Conservation (phyloP, 2,113 vertebrate genomes). For the Clarias gariepinus region DNA sequence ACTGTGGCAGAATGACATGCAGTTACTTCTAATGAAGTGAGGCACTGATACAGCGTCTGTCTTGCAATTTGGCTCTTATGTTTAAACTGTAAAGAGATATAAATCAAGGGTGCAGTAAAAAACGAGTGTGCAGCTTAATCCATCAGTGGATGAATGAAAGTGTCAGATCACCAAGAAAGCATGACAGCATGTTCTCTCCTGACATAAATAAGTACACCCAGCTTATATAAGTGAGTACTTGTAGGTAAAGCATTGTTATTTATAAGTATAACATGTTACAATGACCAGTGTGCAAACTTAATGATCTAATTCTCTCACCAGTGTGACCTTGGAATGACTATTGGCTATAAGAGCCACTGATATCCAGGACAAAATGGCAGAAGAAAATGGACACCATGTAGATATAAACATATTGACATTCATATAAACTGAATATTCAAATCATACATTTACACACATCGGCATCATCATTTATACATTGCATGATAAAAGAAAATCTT, state of each 20-base stretch:
- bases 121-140: background rate
- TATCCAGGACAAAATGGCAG: background rate
- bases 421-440: conserved; percentile 17
- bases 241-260: background rate
- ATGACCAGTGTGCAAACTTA: background rate
- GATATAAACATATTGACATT: background rate
- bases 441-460: conserved; percentile 39
- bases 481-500: background rate
- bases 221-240: background rate
- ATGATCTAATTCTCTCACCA: background rate
- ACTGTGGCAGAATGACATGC: conserved; percentile 27
- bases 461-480: background rate
- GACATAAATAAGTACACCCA: background rate
- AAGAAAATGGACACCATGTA: background rate
- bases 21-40: conserved; percentile 2
- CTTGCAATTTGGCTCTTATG: background rate
- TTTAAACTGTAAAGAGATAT: background rate
- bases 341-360: background rate
- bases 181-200: background rate
- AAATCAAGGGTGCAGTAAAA: background rate
- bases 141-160: background rate
- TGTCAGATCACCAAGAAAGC: background rate
- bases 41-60: background rate
- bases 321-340: background rate
- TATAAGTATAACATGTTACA: background rate